These are phyloP conservation scores for Eristalis pertinax DNA, from an alignment of 2,888 invertebrate genomes.

Conservation along the genomic window DNA sequence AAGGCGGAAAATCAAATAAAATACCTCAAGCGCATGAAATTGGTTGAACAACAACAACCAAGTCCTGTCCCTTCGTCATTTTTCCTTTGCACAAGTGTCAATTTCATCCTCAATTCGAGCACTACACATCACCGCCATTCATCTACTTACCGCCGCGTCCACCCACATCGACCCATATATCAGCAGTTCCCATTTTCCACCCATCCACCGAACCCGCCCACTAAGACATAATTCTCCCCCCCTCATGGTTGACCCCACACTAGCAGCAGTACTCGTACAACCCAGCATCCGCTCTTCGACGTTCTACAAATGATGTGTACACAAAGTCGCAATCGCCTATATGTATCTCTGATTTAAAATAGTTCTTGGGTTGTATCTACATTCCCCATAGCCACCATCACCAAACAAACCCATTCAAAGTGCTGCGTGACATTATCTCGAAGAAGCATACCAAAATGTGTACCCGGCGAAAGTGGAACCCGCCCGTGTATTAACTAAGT, in stretches of 20 bases:
- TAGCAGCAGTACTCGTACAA: neutral
- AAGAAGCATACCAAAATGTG: conserved; percentile 49
- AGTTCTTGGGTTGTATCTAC: conserved; percentile 37
- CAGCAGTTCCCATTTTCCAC: neutral
- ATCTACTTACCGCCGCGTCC: conserved; percentile 1
- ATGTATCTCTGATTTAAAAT: conserved; percentile 64
- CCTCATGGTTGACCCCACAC: conserved; percentile 21
- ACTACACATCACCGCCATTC: conserved; percentile 34
- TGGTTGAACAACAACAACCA: neutral
- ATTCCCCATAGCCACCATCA: neutral
- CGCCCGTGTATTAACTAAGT: conserved; percentile 56
- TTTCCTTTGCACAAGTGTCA: conserved; percentile 30
- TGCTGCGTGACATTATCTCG: conserved; percentile 66
- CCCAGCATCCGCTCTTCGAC: conserved; percentile 18
- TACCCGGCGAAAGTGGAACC: conserved; percentile 21
- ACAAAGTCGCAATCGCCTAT: conserved; percentile 62
- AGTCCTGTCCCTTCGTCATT: neutral
- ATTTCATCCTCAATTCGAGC: conserved; percentile 42
- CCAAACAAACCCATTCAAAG: conserved; percentile 39
- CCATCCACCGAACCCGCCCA: neutral
- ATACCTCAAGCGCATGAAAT: neutral
- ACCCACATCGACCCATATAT: conserved; percentile 34
- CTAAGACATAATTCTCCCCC: neutral
- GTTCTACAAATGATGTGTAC: conserved; percentile 44
- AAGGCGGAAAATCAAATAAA: neutral